Evolutionary conservation across 2,888 invertebrate species (phyloP), one percentile per base, ranked within the genome.

Genomic region (Leptarthrus brevirostris): DNA sequence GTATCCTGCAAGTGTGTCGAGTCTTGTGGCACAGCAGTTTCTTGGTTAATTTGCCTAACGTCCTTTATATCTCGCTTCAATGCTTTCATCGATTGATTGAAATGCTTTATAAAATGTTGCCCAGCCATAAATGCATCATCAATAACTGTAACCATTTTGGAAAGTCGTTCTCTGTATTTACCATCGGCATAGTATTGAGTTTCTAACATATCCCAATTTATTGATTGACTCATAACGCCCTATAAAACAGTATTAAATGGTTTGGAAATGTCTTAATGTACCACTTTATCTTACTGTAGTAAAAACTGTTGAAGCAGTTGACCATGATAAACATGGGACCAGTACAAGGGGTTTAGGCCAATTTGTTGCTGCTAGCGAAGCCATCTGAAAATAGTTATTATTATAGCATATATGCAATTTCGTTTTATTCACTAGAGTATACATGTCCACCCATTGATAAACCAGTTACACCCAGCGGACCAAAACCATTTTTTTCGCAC

Each of bases 361-460:
- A 86, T 93, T 97, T 10, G 96, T 93, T 12, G 97, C 98, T 77
- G 98, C 97, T 79, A 99, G 87, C 4, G 97, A 97, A 77, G 98
- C 98, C 98, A 98, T 99, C 96, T 98, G 85, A 66, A 82, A 80
- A 79, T 73, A 72, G n/a, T n/a, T n/a, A n/a, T n/a, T n/a, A n/a
- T n/a, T n/a, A n/a, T n/a, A n/a, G n/a, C n/a, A n/a, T n/a, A n/a
- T n/a, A n/a, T n/a, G n/a, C n/a, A n/a, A n/a, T n/a, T n/a, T n/a
- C n/a, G n/a, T n/a, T n/a, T n/a, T n/a, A n/a, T n/a, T 18, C 2
- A 16, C 5, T 4, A 44, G 20, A 52, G 20, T 93, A 89, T 86
- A 97, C 97, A 88, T 97, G 97, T 74, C 98, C 98, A 74, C 98
- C 98, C 97, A 98, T 97, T 26, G 98, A 98, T 72, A 98, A 89